Evolutionary conservation across 1,140 invertebrate species (phyloP).

Genomic region (Eriocheir sinensis): DNA sequence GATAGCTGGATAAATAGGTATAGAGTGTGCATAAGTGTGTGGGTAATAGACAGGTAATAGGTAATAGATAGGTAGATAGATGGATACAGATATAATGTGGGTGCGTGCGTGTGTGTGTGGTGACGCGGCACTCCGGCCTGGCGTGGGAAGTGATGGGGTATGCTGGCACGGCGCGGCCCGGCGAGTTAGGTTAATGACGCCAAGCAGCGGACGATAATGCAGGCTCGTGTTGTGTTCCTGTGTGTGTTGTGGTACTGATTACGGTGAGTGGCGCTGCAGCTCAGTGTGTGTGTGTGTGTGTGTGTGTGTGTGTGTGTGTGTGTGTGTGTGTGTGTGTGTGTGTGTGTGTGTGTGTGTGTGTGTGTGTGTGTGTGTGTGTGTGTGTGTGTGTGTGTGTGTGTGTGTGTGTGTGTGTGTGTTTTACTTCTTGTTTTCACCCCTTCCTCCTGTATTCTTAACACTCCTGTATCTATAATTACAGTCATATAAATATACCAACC

Average conservation of each 20-base stretch:
- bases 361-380: not conserved
- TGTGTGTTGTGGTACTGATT: not conserved
- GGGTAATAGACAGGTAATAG: no score
- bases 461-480: no score
- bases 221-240: not conserved
- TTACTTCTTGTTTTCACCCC: no score
- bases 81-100: no score
- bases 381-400: no score
- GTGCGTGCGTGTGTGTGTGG: no score
- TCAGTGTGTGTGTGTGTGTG: not conserved
- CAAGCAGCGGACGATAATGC: not conserved
- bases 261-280: not conserved
- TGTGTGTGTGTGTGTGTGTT: no score
- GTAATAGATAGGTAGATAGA: no score
- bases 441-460: no score
- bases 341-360: conserved; percentile 14
- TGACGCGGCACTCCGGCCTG: not conserved
- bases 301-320: conserved; percentile 22
- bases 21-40: no score
- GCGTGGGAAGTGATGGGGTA: not conserved
- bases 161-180: not conserved
- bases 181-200: not conserved
- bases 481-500: no score
- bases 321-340: conserved; percentile 22
- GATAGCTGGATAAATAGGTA: no score